Base-by-base conservation (phyloP, 2,797 vertebrate species). In the Hapalemur alaotrensis region DNA sequence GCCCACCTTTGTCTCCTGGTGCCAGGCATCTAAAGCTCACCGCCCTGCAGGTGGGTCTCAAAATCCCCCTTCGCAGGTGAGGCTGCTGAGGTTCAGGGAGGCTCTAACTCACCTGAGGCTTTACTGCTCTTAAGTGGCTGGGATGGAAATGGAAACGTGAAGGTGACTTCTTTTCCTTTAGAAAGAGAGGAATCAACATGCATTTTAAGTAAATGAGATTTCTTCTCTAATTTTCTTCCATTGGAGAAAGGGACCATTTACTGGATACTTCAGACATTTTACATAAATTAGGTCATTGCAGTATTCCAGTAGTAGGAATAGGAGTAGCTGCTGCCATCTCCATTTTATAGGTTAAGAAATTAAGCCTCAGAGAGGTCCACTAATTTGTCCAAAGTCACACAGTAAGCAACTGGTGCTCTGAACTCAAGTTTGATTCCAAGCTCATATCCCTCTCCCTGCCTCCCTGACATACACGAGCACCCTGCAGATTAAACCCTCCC, bases 221-320 rank as follows among this genome's bases (percentile, higher is more conserved):
- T 91, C 72, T 89, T 89, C 75, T 57, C 46, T 80, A 96, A 88
- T 70, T 95, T 28, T 84, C 70, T 89, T 76, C 63, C 15, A 8
- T 15, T 35, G 8, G 32, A 32, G 28, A 69, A 81, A 61, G 20
- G 70, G 63, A 59, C 41, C 28, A 41, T 79, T 89, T 70, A 46
- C 1, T 73, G 20, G 75, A 18, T 79, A 52, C 20, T 54, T 65
- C 3, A 23, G 65, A 50, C 20, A 67, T 81, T 89, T 73, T 52
- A 12, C 18, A 28, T 35, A 54, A 1, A 2, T 25, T 20, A 73
- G 18, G 46, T 76, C 50, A 35, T 8, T 54, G 48, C 14, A 38
- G 13, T 59, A 57, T 82, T 80, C 38, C 61, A 69, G 0, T 38
- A 38, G 38, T 38, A 38, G 38, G 38, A 38, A 38, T 38, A 38